Evolutionary conservation across 2,888 invertebrate species (phyloP).

Genomic region (Tribolium freemani): DNA sequence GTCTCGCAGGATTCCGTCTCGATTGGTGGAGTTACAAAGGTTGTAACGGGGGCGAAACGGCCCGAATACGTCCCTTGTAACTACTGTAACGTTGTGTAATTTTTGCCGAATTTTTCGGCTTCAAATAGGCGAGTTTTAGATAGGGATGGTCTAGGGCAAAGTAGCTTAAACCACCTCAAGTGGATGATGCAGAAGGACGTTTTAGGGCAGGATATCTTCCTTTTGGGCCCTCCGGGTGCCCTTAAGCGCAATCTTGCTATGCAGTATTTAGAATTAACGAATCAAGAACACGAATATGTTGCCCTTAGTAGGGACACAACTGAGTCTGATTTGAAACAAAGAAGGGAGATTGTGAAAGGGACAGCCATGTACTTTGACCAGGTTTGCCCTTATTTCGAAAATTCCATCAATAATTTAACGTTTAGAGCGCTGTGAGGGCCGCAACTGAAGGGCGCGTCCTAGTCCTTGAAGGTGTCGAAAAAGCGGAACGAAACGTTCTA

Average conservation of each 20-base stretch:
- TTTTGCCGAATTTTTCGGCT: constrained; percentile 18
- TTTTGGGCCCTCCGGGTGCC: constrained; percentile 93
- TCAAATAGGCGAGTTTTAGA: constrained; percentile 65
- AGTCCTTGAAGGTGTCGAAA: constrained; percentile 96
- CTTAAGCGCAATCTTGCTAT: constrained; percentile 86
- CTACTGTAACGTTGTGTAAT: constrained; percentile 74
- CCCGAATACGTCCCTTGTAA: constrained; percentile 88
- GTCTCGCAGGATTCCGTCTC: constrained; percentile 74
- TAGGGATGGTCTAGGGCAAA: constrained; percentile 76
- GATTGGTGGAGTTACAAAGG: constrained; percentile 82
- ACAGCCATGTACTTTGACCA: constrained; percentile 95
- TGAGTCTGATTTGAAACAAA: constrained; percentile 96
- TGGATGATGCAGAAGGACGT: constrained; percentile 98
- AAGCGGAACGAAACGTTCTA: constrained; percentile 96
- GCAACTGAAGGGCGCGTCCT: constrained; percentile 90
- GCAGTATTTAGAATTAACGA: constrained; percentile 90
- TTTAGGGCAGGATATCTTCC: constrained; percentile 94
- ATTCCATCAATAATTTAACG: constrained; percentile 35
- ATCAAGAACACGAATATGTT: constrained; percentile 93
- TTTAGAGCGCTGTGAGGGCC: constrained; percentile 92
- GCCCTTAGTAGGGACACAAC: constrained; percentile 96
- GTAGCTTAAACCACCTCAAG: constrained; percentile 83
- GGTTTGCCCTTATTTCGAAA: constrained; percentile 67
- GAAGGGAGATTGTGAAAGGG: constrained; percentile 90
- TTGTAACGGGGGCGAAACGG: constrained; percentile 74